Evolutionary conservation across 2,888 invertebrate species (phyloP), one percentile per base, ranked within the genome.

Genomic region (Stenchaetothrips biformis): DNA sequence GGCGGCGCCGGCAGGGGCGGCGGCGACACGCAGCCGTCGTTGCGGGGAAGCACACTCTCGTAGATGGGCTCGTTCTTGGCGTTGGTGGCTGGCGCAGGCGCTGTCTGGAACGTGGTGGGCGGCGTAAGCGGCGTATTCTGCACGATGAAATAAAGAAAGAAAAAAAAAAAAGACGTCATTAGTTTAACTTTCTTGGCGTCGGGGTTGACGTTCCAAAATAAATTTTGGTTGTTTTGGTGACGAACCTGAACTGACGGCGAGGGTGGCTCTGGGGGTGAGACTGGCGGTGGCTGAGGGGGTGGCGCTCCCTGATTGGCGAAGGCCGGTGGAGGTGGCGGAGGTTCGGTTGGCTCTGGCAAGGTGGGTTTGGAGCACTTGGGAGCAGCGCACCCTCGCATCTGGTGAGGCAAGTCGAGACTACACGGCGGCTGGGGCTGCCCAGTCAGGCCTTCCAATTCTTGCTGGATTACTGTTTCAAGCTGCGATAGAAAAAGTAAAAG

Each of bases 31-130:
- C 80, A 81, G 2, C 81, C 81, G 59, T 91, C 91, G 77, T 91
- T 92, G 8, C 94, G 88, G 1, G 94, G 94, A 82, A 94, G 89
- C 8, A 95, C 94, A 0, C 95, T 92, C 85, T 96, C 95, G 86
- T 96, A 96, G 83, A 96, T 96, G 0, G 95, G 95, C 81, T 88
- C 87, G 27, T 86, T 94, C 93, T 81, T 90, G 90, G 16, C 82
- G 79, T 86, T 86, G 16, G 85, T 84, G 6, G 83, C 83, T 9
- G 85, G 83, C 0, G 85, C 84, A 25, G 80, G 79, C 81, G 83
- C 47, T 81, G 82, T 27, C 82, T 84, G 25, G 79, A 78, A n/a
- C 79, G 80, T 82, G 81, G 83, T 83, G 6, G 78, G 53, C 37
- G 80, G 77, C n/a, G 80, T 81, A 81, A 59, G 79, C 82, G n/a